phyloP scores from a whole-genome alignment of 2,888 invertebrate genomes.

The Drosophila paramelanica region DNA sequence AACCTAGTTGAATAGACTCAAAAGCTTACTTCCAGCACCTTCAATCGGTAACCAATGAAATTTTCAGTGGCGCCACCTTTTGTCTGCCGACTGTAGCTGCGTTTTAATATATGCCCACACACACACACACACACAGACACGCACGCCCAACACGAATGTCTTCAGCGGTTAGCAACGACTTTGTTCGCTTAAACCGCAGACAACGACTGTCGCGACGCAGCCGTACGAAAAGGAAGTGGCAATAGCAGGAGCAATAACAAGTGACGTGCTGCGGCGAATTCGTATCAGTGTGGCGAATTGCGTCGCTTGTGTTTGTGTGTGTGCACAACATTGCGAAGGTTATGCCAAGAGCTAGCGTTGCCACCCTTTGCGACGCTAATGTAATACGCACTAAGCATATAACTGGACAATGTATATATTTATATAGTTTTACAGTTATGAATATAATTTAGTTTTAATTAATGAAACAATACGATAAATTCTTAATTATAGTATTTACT shows the following conservation, averaged over 20 bases:
- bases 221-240: conserved; percentile 9
- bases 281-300: background rate
- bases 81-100: background rate
- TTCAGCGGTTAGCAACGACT: background rate
- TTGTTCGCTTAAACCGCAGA: background rate
- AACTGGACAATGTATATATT: background rate
- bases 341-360: background rate
- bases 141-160: background rate
- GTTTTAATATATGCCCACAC: background rate
- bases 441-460: too few species aligned
- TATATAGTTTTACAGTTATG: background rate
- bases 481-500: too few species aligned
- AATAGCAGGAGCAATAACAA: conserved; percentile 11
- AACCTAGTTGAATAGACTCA: too few species aligned
- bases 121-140: background rate
- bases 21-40: too few species aligned
- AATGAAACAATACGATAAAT: too few species aligned
- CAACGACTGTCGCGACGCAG: background rate
- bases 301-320: background rate
- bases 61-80: conserved; percentile 1
- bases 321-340: background rate
- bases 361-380: background rate
- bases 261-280: conserved; percentile 52
- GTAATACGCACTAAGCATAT: too few species aligned
- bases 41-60: too few species aligned